A percentile compares a stretch with the other conserved stretches of the same genome.
These are phyloP conservation scores for Romanogobio albipinnatus DNA, from an alignment of 2,113 vertebrate genomes.

Conservation along the genomic window DNA sequence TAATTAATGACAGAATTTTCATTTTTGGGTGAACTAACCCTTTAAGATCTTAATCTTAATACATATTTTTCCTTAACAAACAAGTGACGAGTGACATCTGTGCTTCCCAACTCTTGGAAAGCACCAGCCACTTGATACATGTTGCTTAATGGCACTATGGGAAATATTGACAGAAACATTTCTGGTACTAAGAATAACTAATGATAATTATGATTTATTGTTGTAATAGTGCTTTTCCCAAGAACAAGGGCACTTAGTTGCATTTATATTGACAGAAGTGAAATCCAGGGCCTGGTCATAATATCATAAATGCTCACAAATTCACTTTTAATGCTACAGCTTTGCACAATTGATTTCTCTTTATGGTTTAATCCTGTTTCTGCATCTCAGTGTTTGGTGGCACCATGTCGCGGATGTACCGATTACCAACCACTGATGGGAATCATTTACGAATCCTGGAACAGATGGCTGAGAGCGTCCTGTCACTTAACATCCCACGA, in stretches of 20 bases:
- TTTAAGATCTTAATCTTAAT: not conserved
- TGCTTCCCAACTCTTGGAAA: not conserved
- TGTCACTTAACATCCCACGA: conserved; percentile 90
- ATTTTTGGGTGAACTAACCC: too few relatives aligned
- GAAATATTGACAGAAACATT: not conserved
- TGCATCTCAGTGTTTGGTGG: conserved; percentile 88
- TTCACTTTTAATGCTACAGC: not conserved
- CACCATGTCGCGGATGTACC: conserved; percentile 96
- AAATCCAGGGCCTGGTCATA: not conserved
- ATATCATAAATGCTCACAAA: not conserved
- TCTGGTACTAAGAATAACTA: not conserved
- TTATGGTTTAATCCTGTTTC: not conserved
- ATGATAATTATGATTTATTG: conserved; percentile 6
- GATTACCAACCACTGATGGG: conserved; percentile 92
- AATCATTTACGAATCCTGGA: conserved; percentile 95
- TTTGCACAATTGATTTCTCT: not conserved
- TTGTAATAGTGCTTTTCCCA: not conserved
- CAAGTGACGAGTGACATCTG: not conserved
- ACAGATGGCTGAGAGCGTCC: conserved; percentile 95
- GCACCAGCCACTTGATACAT: not conserved
- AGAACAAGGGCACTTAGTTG: not conserved
- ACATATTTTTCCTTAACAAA: not conserved
- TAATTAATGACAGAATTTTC: too few relatives aligned
- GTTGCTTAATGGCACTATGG: not conserved
- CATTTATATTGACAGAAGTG: conserved; percentile 17